A percentile compares a stretch with the other conserved stretches of the same genome.
Conservation (phyloP, 2,888 invertebrate genomes). For the Willowsia nigromaculata region DNA sequence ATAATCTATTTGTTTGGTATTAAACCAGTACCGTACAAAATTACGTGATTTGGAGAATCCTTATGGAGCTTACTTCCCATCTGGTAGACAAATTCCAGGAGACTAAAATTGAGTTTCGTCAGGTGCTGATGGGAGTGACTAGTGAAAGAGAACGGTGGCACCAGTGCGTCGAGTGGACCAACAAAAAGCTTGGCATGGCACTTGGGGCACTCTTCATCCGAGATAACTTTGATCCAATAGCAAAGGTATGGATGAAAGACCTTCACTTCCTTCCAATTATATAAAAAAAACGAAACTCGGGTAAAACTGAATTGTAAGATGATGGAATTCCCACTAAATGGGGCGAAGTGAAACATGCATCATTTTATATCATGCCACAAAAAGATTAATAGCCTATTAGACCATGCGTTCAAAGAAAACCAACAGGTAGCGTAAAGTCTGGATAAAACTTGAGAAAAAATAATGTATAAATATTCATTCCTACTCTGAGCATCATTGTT, state of each 20-base stretch:
- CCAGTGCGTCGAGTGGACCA: slow-evolving; percentile 91
- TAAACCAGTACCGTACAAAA: slow-evolving; percentile 83
- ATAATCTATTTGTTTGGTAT: background rate
- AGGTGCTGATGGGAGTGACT: slow-evolving; percentile 86
- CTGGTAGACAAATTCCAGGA: slow-evolving; percentile 89
- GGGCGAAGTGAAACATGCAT: slow-evolving; percentile 24
- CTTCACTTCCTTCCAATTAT: background rate
- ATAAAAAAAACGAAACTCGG: background rate
- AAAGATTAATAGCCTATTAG: background rate
- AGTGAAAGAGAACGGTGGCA: slow-evolving; percentile 89
- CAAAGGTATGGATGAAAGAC: slow-evolving; percentile 83
- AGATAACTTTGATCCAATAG: slow-evolving; percentile 91
- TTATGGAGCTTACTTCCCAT: slow-evolving; percentile 87
- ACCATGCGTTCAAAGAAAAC: background rate
- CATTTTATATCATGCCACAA: background rate
- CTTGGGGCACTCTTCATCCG: slow-evolving; percentile 91
- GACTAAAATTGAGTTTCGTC: slow-evolving; percentile 87
- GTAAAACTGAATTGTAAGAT: background rate
- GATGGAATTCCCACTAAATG: background rate
- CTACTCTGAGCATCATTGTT: too few relatives aligned
- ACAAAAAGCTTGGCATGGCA: slow-evolving; percentile 92
- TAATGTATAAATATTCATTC: too few relatives aligned
- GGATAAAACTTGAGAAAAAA: background rate
- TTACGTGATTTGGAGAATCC: slow-evolving; percentile 88
- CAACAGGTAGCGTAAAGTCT: slow-evolving; percentile 36